phyloP scores from a whole-genome alignment of 2,888 invertebrate species.

The Mactromeris polynyma region DNA sequence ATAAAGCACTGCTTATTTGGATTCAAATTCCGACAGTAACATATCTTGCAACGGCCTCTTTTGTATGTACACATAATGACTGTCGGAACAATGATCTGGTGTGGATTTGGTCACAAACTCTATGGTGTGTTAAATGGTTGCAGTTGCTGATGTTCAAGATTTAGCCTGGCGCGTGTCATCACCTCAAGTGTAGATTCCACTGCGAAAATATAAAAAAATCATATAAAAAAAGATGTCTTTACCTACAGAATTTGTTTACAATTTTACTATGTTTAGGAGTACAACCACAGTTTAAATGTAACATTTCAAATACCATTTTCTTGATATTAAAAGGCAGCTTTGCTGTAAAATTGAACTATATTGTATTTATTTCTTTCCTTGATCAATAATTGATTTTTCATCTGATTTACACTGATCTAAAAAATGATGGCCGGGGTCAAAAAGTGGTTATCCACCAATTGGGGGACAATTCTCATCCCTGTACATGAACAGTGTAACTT shows the following conservation, averaged over 20 bases:
- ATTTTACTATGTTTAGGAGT: neutral
- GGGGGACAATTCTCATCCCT: neutral
- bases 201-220: constrained; percentile 50
- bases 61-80: too few relatives aligned
- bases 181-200: constrained; percentile 75
- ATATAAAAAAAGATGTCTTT: neutral
- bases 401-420: too few relatives aligned
- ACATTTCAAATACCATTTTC: neutral
- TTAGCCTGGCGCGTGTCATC: constrained; percentile 71
- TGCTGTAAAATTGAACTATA: too few relatives aligned
- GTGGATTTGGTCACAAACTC: neutral
- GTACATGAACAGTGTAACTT: constrained; percentile 50
- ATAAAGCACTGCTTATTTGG: neutral
- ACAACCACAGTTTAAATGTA: neutral
- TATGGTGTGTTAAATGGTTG: constrained; percentile 1
- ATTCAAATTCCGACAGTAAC: too few relatives aligned
- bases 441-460: neutral
- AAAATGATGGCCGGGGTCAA: too few relatives aligned
- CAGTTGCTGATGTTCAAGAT: constrained; percentile 46
- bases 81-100: neutral
- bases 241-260: neutral
- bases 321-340: neutral
- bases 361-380: too few relatives aligned
- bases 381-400: too few relatives aligned
- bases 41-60: too few relatives aligned